A percentile compares a stretch with the other conserved stretches of the same genome.
Evolutionary conservation across 2,113 vertebrate species (phyloP).

Genomic region (Rhodinocichla rosea): DNA sequence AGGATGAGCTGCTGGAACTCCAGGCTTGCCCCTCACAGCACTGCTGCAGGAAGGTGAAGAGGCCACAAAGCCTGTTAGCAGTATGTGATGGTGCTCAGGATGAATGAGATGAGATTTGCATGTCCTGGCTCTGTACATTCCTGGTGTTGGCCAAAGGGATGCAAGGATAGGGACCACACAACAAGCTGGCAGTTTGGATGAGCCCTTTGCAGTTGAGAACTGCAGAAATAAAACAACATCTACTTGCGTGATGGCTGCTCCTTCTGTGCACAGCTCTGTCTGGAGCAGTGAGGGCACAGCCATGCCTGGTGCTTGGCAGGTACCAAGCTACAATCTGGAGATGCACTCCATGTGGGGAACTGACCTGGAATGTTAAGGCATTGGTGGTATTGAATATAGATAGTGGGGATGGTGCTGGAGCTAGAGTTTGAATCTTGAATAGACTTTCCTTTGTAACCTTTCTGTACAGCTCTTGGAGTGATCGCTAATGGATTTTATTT

Average conservation of each 20-base stretch:
- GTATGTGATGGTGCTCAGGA: background rate
- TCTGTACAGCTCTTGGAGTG: background rate
- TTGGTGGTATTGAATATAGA: background rate
- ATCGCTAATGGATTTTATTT: background rate
- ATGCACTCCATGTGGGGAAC: background rate
- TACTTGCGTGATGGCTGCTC: fast-evolving
- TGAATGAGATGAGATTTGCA: background rate
- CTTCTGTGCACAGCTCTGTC: background rate
- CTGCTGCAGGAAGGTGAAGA: background rate
- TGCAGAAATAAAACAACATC: fast-evolving
- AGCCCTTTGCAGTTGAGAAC: background rate
- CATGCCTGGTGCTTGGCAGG: background rate
- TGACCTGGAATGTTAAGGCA: background rate
- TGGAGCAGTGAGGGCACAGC: background rate
- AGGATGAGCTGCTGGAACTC: background rate
- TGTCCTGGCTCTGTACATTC: background rate
- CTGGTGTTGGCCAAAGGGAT: background rate
- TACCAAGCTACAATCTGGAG: background rate
- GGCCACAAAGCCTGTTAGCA: background rate
- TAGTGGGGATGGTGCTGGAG: background rate
- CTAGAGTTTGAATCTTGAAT: background rate
- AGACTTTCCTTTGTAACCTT: background rate
- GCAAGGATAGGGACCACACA: background rate
- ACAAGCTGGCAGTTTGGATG: background rate
- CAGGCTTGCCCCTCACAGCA: background rate